Percentiles rank a stretch among this genome's conserved stretches.
phyloP scores from a whole-genome alignment of 2,888 invertebrate species.

The Cremastinae sp. region DNA sequence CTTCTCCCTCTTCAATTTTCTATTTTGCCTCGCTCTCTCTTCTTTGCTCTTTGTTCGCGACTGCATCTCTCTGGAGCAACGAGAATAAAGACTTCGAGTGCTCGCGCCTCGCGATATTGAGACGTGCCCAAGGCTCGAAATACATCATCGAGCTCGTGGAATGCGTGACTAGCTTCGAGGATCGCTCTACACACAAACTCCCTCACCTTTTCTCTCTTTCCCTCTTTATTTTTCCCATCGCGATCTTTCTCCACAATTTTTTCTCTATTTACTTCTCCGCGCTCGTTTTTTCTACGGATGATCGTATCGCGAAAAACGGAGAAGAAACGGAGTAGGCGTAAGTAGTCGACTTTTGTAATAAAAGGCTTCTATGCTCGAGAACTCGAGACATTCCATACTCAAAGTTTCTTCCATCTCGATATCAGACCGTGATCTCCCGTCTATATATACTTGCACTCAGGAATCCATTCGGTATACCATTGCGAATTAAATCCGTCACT shows the following conservation, averaged over 20 bases:
- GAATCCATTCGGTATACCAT: constrained; percentile 3
- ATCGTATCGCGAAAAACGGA: constrained; percentile 18
- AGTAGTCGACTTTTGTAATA: not conserved
- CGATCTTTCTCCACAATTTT: constrained; percentile 1
- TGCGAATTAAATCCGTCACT: constrained; percentile 4
- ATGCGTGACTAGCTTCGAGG: constrained; percentile 62
- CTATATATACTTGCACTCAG: not conserved
- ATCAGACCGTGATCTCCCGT: not conserved
- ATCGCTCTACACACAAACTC: constrained; percentile 42
- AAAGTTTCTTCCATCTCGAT: not conserved
- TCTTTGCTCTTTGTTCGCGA: constrained; percentile 41
- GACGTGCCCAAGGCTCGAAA: constrained; percentile 63
- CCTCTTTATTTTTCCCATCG: not conserved
- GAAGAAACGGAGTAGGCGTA: constrained; percentile 5
- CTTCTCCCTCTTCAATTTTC: constrained; percentile 4
- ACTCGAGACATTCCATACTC: not conserved
- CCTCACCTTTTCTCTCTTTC: constrained; percentile 14
- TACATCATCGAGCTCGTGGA: constrained; percentile 61
- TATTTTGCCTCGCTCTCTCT: constrained; percentile 9
- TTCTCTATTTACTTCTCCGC: constrained; percentile 12
- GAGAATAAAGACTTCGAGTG: constrained; percentile 53
- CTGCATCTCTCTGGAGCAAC: constrained; percentile 49
- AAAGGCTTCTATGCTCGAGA: not conserved
- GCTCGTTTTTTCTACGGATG: constrained; percentile 1
- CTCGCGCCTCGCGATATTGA: constrained; percentile 53